These are phyloP conservation scores for Linyphia triangularis DNA, from an alignment of 2,888 invertebrate genomes.

Conservation along the genomic window DNA sequence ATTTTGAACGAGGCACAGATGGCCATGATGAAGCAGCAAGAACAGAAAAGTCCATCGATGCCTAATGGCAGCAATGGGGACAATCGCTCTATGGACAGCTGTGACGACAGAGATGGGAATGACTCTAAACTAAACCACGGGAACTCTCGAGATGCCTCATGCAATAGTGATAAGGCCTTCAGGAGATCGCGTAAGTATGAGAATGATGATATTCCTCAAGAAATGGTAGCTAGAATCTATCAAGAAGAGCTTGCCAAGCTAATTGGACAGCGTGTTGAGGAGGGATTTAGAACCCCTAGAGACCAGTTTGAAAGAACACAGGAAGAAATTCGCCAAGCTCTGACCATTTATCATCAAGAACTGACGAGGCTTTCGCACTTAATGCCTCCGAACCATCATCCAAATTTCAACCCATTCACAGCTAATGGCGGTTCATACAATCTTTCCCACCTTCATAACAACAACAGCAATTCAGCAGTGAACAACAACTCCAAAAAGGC, in stretches of 20 bases:
- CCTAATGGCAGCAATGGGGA: conserved; percentile 75
- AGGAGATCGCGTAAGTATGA: conserved; percentile 90
- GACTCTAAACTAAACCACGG: conserved; percentile 57
- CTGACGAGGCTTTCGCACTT: conserved; percentile 88
- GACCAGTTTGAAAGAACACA: conserved; percentile 82
- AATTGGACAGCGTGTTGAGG: conserved; percentile 83
- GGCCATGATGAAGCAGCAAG: conserved; percentile 84
- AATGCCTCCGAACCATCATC: conserved; percentile 70
- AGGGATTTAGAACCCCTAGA: conserved; percentile 76
- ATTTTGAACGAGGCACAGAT: conserved; percentile 95
- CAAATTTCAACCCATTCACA: conserved; percentile 62
- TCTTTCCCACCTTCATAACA: conserved; percentile 61
- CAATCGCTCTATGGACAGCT: conserved; percentile 78
- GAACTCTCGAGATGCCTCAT: conserved; percentile 52
- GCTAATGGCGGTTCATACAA: conserved; percentile 56
- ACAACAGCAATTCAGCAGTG: conserved; percentile 37
- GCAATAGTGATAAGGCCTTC: conserved; percentile 39
- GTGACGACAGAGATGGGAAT: conserved; percentile 54
- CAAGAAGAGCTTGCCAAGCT: conserved; percentile 96
- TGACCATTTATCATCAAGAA: conserved; percentile 95
- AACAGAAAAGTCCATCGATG: conserved; percentile 78
- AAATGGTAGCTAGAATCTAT: conserved; percentile 95
- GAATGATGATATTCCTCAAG: conserved; percentile 96
- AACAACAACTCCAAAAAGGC: conserved; percentile 41
- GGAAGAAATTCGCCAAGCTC: conserved; percentile 92